Evolutionary conservation across 2,113 vertebrate genomes (phyloP).

Genomic region (Ochotona princeps): DNA sequence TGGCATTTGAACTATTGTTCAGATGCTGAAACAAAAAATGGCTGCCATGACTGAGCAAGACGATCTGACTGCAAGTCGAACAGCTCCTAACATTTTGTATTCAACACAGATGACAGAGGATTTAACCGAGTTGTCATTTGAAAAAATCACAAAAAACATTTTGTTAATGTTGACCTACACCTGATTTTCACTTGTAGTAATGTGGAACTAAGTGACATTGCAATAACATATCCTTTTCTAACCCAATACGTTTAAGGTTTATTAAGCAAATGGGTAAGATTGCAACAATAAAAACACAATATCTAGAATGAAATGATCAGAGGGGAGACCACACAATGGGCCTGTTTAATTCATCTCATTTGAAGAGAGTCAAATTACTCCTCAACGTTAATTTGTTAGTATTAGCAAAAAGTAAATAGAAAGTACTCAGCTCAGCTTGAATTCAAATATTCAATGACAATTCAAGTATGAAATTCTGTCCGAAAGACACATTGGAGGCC

Average conservation of each 20-base stretch:
- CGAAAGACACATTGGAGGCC: background rate
- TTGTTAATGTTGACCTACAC: background rate
- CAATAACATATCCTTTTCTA: background rate
- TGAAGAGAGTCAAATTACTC: background rate
- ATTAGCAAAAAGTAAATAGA: background rate
- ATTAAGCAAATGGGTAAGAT: background rate
- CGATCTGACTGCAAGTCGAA: background rate
- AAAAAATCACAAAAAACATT: background rate
- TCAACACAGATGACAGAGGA: background rate
- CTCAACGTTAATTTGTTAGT: background rate
- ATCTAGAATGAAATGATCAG: background rate
- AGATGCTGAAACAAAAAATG: background rate
- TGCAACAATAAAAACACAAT: background rate
- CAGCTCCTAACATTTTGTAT: background rate
- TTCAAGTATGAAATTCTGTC: background rate
- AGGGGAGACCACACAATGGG: background rate
- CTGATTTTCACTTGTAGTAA: background rate
- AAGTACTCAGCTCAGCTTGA: background rate
- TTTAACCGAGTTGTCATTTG: background rate
- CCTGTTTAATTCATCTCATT: background rate
- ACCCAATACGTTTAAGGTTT: background rate
- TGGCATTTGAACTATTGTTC: background rate
- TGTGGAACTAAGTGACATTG: background rate
- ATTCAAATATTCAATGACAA: slow-evolving; percentile 13
- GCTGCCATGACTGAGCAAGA: background rate